Evolutionary conservation across 2,888 invertebrate species (phyloP).

Genomic region (Nebria brevicollis): DNA sequence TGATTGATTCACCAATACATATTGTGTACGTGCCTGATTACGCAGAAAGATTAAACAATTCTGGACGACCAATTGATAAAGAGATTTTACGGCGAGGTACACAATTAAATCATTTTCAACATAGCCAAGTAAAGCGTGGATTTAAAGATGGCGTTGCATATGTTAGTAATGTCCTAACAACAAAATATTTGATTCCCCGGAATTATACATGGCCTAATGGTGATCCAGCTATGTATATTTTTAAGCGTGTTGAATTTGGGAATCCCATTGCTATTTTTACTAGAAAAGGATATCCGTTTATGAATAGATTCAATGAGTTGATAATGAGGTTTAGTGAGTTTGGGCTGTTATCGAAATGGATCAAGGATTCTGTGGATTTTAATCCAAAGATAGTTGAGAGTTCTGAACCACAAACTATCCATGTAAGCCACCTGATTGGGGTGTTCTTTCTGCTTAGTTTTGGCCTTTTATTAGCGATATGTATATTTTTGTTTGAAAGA

Average conservation of each 20-base stretch:
- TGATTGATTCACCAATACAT: constrained; percentile 21
- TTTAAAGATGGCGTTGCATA: constrained; percentile 9
- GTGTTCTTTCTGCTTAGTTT: constrained; percentile 13
- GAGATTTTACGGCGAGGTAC: neutral
- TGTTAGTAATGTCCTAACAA: constrained; percentile 8
- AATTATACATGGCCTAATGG: neutral
- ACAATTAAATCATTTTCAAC: neutral
- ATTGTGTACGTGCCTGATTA: constrained; percentile 20
- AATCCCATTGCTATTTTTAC: neutral
- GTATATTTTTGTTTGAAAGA: constrained; percentile 18
- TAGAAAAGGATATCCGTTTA: neutral
- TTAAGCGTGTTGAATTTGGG: neutral
- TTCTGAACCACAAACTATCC: neutral
- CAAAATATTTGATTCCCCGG: neutral
- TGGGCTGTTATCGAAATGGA: constrained; percentile 3
- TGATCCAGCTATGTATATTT: constrained; percentile 7
- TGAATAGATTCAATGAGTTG: constrained; percentile 21
- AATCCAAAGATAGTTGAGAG: neutral
- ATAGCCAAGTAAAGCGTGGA: neutral
- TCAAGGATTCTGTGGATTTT: neutral
- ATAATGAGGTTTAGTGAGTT: neutral
- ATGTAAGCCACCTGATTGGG: constrained; percentile 21
- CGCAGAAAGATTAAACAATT: constrained; percentile 11
- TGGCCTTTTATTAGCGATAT: constrained; percentile 3
- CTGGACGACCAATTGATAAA: constrained; percentile 18